Percentiles rank a stretch among this genome's conserved stretches.
phyloP scores from a whole-genome alignment of 2,797 vertebrate genomes.

The Podarcis siculus region DNA sequence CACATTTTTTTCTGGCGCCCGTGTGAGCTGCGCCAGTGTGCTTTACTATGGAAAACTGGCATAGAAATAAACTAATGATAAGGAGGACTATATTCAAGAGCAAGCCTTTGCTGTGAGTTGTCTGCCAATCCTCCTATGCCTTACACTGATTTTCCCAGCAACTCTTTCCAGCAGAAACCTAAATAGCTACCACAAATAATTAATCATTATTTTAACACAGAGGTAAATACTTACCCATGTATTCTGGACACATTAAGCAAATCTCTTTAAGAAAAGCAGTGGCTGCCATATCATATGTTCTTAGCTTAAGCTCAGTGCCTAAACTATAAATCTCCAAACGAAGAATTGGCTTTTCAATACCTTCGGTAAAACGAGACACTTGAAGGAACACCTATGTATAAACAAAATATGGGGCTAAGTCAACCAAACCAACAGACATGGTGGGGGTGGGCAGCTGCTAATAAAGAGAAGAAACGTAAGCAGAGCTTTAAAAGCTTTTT shows the following conservation, averaged over 20 bases:
- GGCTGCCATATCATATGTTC: slow-evolving; percentile 91
- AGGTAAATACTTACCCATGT: slow-evolving; percentile 85
- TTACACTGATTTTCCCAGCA: not conserved
- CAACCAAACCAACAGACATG: not conserved
- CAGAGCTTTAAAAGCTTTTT: not conserved
- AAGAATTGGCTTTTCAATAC: slow-evolving; percentile 85
- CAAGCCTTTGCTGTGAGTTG: not conserved
- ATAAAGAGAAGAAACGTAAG: not conserved
- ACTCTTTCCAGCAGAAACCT: not conserved
- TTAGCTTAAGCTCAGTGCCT: slow-evolving; percentile 89
- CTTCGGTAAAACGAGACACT: slow-evolving; percentile 82
- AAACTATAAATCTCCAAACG: slow-evolving; percentile 87
- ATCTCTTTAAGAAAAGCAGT: slow-evolving; percentile 91
- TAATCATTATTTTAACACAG: not conserved
- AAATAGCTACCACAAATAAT: not conserved
- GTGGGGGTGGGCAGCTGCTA: not conserved
- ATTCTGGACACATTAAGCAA: slow-evolving; percentile 92
- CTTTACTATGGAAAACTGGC: no score
- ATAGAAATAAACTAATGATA: no score
- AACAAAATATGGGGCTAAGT: not conserved
- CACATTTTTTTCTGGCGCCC: no score
- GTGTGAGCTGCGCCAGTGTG: no score
- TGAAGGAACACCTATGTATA: slow-evolving; percentile 86
- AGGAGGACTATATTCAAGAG: not conserved
- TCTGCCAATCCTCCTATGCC: no score